Conservation (phyloP, 2,113 vertebrate species). For the Lycocorax pyrrhopterus region DNA sequence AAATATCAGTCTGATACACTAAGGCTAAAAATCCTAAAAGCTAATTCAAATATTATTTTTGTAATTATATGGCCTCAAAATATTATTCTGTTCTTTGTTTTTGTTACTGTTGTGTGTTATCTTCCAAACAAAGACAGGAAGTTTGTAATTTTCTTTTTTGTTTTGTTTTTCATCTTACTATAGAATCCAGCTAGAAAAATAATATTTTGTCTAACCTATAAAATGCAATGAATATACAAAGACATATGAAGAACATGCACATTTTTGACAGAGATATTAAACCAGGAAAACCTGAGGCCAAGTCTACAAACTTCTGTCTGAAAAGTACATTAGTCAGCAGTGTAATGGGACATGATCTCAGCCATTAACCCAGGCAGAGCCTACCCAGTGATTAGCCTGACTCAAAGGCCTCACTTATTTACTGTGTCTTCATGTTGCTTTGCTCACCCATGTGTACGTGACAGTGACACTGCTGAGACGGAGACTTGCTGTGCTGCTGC, state of each 20-base stretch:
- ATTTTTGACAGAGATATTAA: slow-evolving; percentile 24
- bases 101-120: neutral
- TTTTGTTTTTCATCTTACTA: neutral
- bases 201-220: neutral
- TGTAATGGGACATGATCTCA: neutral
- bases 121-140: neutral
- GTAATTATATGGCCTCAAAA: neutral
- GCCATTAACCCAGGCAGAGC: neutral
- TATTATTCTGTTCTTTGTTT: neutral
- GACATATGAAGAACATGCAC: neutral
- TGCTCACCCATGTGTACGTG: neutral
- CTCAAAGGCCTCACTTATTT: neutral
- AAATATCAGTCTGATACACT: neutral
- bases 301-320: neutral
- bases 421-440: accelerated
- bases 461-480: neutral
- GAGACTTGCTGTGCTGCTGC: neutral
- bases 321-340: neutral
- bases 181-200: neutral
- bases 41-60: slow-evolving; percentile 17
- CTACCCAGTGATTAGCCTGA: neutral
- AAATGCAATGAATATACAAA: neutral
- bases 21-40: neutral
- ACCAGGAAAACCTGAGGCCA: slow-evolving; percentile 1
- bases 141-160: neutral